Percentiles rank a stretch among this genome's conserved stretches.
Evolutionary conservation across 2,888 invertebrate genomes (phyloP).

Genomic region (Lithosia quadra): DNA sequence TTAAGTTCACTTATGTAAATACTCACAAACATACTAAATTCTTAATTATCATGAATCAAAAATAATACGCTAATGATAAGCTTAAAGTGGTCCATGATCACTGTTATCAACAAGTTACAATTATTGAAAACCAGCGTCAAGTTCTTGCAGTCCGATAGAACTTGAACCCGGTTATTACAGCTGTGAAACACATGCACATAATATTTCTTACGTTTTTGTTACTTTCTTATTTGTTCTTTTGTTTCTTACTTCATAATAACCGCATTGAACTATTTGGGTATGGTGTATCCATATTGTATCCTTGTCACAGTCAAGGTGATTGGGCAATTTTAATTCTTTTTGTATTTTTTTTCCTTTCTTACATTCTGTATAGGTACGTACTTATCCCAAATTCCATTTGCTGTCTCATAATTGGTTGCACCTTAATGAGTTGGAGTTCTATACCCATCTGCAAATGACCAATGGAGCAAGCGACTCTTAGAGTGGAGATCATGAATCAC

Average conservation of each 20-base stretch:
- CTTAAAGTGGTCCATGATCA: too few species aligned
- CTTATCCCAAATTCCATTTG: too few species aligned
- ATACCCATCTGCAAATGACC: too few species aligned
- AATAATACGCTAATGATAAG: too few species aligned
- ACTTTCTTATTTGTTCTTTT: background rate
- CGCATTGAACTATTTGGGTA: background rate
- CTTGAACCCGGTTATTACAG: background rate
- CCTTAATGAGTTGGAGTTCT: too few species aligned
- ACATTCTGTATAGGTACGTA: background rate
- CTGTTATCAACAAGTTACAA: too few species aligned
- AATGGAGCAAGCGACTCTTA: too few species aligned
- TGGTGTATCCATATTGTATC: background rate
- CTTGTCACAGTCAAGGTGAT: background rate
- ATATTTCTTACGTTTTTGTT: background rate
- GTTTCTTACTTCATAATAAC: background rate
- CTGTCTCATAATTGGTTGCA: too few species aligned
- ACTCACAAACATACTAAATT: too few species aligned
- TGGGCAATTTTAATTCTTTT: background rate
- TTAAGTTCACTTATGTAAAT: too few species aligned
- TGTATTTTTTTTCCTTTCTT: background rate
- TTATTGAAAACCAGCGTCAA: background rate
- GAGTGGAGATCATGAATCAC: too few species aligned
- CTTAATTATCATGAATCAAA: too few species aligned
- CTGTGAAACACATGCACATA: constrained; percentile 1
- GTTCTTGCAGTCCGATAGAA: background rate